Evolutionary conservation across 2,888 invertebrate species (phyloP), one percentile per base, ranked within the genome.

Genomic region (Drosophila melanosoma): DNA sequence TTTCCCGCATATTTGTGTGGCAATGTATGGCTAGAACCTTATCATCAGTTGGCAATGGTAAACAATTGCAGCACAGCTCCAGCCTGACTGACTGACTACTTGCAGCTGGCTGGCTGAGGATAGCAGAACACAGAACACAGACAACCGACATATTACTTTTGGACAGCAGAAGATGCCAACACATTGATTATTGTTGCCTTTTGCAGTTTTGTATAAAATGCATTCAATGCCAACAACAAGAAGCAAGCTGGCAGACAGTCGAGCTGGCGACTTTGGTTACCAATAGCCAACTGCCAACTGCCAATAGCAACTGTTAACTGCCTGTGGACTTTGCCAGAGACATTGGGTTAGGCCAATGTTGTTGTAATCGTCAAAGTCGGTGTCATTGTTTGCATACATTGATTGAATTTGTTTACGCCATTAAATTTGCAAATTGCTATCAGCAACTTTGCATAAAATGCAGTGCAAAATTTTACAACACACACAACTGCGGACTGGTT

Each of bases 381-480:
- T 80, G 75, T 79, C 80, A 79, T 85, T 89, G 88, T 89, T 89
- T 89, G 85, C 90, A 89, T 81, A 88, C 90, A 91, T 90, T 90
- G 91, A 91, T 92, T 91, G 92, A 92, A 91, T 91, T 91, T 91
- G 92, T 91, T 91, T 91, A 92, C 92, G 90, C 90, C 91, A 91
- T 91, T 92, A 92, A 91, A 91, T 91, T 89, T 91, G 91, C 91
- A 91, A 91, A 92, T 91, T 91, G 92, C 91, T 91, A 91, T 91
- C 92, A 91, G 89, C 89, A 89, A 91, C 85, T 91, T 91, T 91
- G 92, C 92, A 92, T 92, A 92, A 90, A 88, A 82, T 90, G 81
- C 79, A 87, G 69, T 74, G 75, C 71, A 90, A 82, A 78, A 90
- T 80, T 88, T 76, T 85, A 82, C 89, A 76, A 70, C 76, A 74